phyloP scores from a whole-genome alignment of 2,797 vertebrate genomes.

The Gastrophryne carolinensis region DNA sequence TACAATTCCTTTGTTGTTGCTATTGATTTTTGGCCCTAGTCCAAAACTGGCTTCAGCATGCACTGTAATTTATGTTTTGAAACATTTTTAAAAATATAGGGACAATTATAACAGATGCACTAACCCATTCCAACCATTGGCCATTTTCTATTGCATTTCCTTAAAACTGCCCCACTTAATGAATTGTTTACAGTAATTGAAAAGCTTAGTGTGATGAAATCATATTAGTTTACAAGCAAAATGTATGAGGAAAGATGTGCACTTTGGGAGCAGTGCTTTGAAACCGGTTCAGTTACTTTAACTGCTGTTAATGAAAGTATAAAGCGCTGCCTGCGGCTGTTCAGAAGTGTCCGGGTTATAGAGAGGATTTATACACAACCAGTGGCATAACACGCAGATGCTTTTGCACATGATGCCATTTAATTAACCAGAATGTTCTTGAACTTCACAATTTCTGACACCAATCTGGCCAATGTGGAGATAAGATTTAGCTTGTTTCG shows the following conservation, averaged over 20 bases:
- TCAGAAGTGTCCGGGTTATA: constrained; percentile 36
- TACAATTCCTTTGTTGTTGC: no score
- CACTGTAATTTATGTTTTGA: no score
- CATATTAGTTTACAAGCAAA: background rate
- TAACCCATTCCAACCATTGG: no score
- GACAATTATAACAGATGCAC: no score
- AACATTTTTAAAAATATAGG: no score
- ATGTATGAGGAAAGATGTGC: constrained; percentile 9
- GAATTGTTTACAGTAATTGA: no score
- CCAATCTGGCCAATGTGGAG: background rate
- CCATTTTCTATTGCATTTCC: no score
- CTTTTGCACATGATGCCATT: constrained; percentile 34
- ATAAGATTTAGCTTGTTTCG: no score
- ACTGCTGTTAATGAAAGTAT: constrained; percentile 19
- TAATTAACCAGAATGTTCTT: background rate
- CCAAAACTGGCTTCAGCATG: no score
- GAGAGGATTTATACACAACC: constrained; percentile 28
- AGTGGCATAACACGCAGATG: constrained; percentile 13
- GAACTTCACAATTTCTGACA: background rate
- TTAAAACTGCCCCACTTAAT: no score
- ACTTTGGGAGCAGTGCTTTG: constrained; percentile 19
- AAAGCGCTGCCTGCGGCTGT: constrained; percentile 13
- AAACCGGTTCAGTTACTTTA: constrained; percentile 43
- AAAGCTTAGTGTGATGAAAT: background rate
- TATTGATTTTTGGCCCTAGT: no score